Evolutionary conservation across 2,113 vertebrate genomes (phyloP).

Genomic region (Fukomys damarensis): DNA sequence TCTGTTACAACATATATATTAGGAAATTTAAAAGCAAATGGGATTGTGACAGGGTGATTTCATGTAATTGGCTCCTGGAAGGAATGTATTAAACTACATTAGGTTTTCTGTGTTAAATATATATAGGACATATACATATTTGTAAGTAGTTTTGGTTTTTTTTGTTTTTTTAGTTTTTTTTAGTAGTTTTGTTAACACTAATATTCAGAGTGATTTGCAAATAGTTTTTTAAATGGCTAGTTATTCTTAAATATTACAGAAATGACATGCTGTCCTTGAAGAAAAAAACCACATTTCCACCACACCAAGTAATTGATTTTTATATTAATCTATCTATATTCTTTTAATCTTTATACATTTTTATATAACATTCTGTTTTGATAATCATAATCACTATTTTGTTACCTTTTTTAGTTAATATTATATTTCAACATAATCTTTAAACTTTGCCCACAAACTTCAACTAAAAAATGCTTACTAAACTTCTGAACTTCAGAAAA

Average conservation of each 20-base stretch:
- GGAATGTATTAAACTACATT: background rate
- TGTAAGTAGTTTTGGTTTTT: conserved; percentile 35
- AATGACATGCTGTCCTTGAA: background rate
- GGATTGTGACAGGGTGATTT: background rate
- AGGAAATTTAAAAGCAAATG: conserved; percentile 41
- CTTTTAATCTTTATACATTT: conserved; percentile 44
- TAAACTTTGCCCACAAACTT: conserved; percentile 46
- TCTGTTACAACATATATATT: background rate
- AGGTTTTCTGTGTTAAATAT: conserved; percentile 33
- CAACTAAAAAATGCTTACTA: conserved; percentile 19
- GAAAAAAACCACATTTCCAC: background rate
- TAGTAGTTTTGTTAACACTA: background rate
- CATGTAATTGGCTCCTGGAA: background rate
- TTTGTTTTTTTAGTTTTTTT: too few relatives aligned
- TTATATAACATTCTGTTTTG: conserved; percentile 48
- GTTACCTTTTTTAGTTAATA: conserved; percentile 48
- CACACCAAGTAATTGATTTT: conserved; percentile 35
- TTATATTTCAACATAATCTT: conserved; percentile 15
- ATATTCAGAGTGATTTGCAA: conserved; percentile 17
- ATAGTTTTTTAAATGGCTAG: conserved; percentile 27
- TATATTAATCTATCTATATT: conserved; percentile 41
- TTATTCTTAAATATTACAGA: conserved; percentile 23
- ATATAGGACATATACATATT: background rate
- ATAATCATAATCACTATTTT: conserved; percentile 56
- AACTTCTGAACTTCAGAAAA: conserved; percentile 62